Evolutionary conservation across 2,888 invertebrate genomes (phyloP).

Genomic region (Bugulina stolonifera): DNA sequence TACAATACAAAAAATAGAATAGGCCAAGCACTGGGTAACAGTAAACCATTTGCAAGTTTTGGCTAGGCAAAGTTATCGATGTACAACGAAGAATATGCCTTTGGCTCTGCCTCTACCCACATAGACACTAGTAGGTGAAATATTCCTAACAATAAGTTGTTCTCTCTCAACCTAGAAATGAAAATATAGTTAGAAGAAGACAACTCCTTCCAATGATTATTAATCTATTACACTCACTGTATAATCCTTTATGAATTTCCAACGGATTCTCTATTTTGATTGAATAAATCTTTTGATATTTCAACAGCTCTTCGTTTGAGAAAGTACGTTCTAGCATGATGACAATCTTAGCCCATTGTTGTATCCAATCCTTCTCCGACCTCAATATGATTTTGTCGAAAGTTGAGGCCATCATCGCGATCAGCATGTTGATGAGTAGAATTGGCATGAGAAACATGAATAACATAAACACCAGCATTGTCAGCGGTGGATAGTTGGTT

Average conservation of each 20-base stretch:
- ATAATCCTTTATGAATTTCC: neutral
- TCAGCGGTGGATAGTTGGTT: slow-evolving; percentile 83
- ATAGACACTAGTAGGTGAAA: too few species aligned
- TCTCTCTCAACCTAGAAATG: too few species aligned
- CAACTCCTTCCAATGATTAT: too few species aligned
- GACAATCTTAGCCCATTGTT: slow-evolving; percentile 95
- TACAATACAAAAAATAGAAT: too few species aligned
- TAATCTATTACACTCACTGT: neutral
- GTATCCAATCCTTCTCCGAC: slow-evolving; percentile 95
- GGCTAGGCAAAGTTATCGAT: too few species aligned
- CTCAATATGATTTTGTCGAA: slow-evolving; percentile 80
- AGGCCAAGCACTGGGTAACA: too few species aligned
- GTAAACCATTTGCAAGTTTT: too few species aligned
- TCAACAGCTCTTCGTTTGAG: slow-evolving; percentile 79
- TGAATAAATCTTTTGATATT: slow-evolving; percentile 88
- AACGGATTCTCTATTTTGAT: neutral
- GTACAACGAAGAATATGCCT: too few species aligned
- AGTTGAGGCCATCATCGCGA: slow-evolving; percentile 99
- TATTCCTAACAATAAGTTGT: too few species aligned
- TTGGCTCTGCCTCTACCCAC: too few species aligned
- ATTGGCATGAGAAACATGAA: slow-evolving; percentile 99
- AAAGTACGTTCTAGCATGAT: slow-evolving; percentile 91
- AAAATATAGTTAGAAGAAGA: too few species aligned
- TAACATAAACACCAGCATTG: slow-evolving; percentile 90
- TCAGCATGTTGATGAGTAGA: slow-evolving; percentile 89